phyloP scores from a whole-genome alignment of 2,797 vertebrate genomes.

The Rhynchotus rufescens region DNA sequence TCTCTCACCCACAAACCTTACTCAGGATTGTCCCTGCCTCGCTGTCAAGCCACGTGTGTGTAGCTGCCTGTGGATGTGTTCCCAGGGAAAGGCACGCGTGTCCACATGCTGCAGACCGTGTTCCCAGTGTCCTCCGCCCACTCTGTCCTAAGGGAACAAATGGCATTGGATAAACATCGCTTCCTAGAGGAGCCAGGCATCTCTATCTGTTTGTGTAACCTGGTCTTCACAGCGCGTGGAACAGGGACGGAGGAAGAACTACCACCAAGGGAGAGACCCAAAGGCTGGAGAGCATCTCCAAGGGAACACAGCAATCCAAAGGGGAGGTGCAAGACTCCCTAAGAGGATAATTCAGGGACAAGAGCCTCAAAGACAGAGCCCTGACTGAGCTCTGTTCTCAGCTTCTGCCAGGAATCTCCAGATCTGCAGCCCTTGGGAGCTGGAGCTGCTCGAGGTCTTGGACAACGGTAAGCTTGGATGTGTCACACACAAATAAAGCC shows the following conservation, averaged over 20 bases:
- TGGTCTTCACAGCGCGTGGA: accelerated
- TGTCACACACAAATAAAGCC: not conserved
- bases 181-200: not conserved
- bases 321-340: not conserved
- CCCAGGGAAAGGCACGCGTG: accelerated
- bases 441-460: no score
- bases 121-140: not conserved
- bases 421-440: no score
- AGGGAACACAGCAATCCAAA: not conserved
- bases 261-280: not conserved
- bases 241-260: not conserved
- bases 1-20: no score
- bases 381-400: not conserved
- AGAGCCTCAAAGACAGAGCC: not conserved
- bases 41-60: no score
- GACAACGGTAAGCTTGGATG: not conserved
- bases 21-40: no score
- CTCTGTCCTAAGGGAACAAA: accelerated
- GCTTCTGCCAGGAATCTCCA: no score
- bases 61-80: no score
- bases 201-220: accelerated
- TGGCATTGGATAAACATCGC: accelerated
- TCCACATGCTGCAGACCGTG: accelerated
- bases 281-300: not conserved
- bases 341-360: accelerated